Conservation (phyloP, 2,797 vertebrate species). For the Philypnodon macrostomus region DNA sequence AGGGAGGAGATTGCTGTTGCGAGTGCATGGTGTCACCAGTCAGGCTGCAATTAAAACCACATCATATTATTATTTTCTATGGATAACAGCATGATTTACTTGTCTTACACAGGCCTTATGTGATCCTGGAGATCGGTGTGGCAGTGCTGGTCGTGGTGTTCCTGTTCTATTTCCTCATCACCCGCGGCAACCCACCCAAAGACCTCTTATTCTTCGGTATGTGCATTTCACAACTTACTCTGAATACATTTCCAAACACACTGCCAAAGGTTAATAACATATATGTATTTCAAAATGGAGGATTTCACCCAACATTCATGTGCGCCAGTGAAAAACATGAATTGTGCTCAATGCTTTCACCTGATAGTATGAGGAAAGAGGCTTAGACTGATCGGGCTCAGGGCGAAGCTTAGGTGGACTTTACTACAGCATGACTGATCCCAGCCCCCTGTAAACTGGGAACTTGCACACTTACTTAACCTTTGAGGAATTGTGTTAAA, state of each 20-base stretch:
- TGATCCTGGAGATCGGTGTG: slow-evolving; percentile 57
- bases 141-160: slow-evolving; percentile 72
- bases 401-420: slow-evolving; percentile 45
- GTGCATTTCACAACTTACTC: slow-evolving; percentile 29
- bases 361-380: slow-evolving; percentile 57
- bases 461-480: slow-evolving; percentile 26
- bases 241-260: slow-evolving; percentile 27
- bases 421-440: slow-evolving; percentile 45
- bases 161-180: slow-evolving; percentile 70
- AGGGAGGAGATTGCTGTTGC: slow-evolving; percentile 28
- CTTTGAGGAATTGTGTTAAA: slow-evolving; percentile 19
- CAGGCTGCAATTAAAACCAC: slow-evolving; percentile 12
- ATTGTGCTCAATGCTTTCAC: slow-evolving; percentile 53
- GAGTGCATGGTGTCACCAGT: slow-evolving; percentile 17
- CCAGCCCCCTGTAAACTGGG: slow-evolving; percentile 19
- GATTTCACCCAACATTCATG: slow-evolving; percentile 38
- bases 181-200: slow-evolving; percentile 72
- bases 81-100: slow-evolving; percentile 23
- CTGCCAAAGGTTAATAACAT: slow-evolving; percentile 23
- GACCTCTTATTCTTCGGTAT: slow-evolving; percentile 84
- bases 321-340: slow-evolving; percentile 44
- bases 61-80: slow-evolving; percentile 10
- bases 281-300: slow-evolving; percentile 14
- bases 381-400: slow-evolving; percentile 66
- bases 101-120: slow-evolving; percentile 57